Evolutionary conservation across 2,888 invertebrate species (phyloP).

Genomic region (Hipparchia semele): DNA sequence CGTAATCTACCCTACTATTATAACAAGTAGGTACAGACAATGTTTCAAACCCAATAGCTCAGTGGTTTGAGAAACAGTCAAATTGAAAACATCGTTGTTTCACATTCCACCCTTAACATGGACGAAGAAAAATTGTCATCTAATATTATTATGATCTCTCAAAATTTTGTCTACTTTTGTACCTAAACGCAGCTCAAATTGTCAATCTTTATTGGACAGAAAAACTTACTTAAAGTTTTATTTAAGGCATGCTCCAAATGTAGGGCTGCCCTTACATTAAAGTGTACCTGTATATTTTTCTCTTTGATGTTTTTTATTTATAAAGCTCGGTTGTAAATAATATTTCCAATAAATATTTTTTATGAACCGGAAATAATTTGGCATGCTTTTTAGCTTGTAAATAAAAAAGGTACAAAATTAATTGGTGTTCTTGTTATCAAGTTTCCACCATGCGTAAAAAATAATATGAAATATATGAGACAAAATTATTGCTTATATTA

Average conservation of each 20-base stretch:
- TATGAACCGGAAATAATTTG: constrained; percentile 7
- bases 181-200: too few relatives aligned
- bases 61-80: background rate
- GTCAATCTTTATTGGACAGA: too few relatives aligned
- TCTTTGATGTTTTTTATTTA: constrained; percentile 12
- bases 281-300: background rate
- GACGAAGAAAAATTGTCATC: too few relatives aligned
- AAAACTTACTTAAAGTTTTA: too few relatives aligned
- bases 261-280: background rate
- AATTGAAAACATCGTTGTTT: too few relatives aligned
- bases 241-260: background rate
- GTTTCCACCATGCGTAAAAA: background rate
- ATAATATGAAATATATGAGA: background rate
- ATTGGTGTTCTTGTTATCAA: background rate
- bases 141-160: too few relatives aligned
- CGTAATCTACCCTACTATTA: constrained; percentile 5
- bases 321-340: constrained; percentile 1
- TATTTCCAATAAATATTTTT: constrained; percentile 17
- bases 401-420: background rate
- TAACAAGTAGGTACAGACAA: background rate
- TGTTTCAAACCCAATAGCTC: background rate
- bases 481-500: too few relatives aligned
- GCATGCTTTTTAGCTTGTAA: constrained; percentile 5
- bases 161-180: too few relatives aligned
- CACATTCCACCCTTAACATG: too few relatives aligned